Evolutionary conservation across 2,113 vertebrate species (phyloP).

Genomic region (Mustela nigripes): DNA sequence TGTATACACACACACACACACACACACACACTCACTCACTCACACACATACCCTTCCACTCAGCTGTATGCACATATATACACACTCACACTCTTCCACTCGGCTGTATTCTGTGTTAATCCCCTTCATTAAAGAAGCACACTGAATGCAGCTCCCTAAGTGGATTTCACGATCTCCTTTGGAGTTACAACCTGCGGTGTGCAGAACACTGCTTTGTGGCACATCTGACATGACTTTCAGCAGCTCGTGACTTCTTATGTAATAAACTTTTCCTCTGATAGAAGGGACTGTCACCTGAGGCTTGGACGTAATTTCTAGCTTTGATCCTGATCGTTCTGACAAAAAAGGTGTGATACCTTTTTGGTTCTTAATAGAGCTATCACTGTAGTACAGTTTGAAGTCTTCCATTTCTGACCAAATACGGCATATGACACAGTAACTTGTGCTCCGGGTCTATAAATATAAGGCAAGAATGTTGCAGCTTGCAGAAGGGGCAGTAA

Average conservation of each 20-base stretch:
- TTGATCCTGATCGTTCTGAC: not conserved
- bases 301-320: not conserved
- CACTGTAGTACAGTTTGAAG: not conserved
- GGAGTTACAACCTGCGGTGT: not conserved
- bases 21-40: not conserved
- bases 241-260: not conserved
- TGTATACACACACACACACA: too few relatives aligned
- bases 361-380: not conserved
- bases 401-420: not conserved
- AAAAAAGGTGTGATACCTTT: not conserved
- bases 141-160: not conserved
- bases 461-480: not conserved
- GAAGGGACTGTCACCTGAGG: not conserved
- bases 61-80: not conserved
- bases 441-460: not conserved
- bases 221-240: not conserved
- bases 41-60: not conserved
- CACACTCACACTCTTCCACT: not conserved
- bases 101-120: not conserved
- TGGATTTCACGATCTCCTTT: not conserved
- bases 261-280: conserved; percentile 1
- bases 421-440: not conserved
- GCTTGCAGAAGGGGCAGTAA: not conserved
- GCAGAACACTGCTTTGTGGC: not conserved
- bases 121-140: not conserved